Conservation (phyloP, 2,113 vertebrate species). For the Mesitornis unicolor region DNA sequence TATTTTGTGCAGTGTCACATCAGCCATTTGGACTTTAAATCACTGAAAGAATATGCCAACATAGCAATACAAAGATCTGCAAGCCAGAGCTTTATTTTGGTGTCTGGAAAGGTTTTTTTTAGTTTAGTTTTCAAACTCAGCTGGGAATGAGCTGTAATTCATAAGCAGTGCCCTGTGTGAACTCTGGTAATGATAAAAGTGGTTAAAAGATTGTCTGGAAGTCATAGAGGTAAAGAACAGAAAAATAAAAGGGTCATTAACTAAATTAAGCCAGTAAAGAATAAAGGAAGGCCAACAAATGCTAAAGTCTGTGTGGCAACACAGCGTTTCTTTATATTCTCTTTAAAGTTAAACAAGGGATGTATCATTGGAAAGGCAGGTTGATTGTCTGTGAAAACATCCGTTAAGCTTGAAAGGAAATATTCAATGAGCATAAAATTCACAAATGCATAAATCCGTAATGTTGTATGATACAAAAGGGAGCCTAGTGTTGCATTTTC, state of each 20-base stretch:
- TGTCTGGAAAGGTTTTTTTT: not conserved
- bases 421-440: constrained; percentile 13
- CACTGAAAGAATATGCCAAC: not conserved
- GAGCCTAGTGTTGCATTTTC: not conserved
- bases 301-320: not conserved
- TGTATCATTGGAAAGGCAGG: not conserved
- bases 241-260: not conserved
- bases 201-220: not conserved
- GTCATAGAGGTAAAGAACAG: not conserved
- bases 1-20: not conserved
- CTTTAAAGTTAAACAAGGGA: not conserved
- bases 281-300: not conserved
- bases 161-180: not conserved
- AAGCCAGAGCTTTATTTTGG: not conserved
- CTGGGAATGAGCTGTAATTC: not conserved
- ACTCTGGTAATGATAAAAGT: not conserved
- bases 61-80: not conserved
- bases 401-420: constrained; percentile 24
- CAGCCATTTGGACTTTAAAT: not conserved
- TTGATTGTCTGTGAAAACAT: constrained; percentile 16
- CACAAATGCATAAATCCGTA: not conserved
- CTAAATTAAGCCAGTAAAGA: not conserved
- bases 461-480: not conserved
- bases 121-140: not conserved
- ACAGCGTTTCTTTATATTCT: not conserved